Evolutionary conservation across 2,113 vertebrate species (phyloP).

Genomic region (Serilophus lunatus): DNA sequence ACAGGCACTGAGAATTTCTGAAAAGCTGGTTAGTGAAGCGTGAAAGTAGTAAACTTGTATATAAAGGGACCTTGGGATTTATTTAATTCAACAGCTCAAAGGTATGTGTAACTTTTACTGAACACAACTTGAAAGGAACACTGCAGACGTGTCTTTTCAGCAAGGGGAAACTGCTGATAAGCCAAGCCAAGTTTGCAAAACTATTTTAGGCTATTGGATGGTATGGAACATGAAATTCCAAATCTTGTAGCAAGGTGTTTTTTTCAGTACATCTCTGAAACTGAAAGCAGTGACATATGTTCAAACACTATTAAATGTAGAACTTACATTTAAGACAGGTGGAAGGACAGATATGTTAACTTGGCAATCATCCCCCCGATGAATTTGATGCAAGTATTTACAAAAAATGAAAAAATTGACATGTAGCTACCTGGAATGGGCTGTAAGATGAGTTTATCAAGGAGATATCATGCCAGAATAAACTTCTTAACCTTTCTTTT

Average conservation of each 20-base stretch:
- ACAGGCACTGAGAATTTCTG: neutral
- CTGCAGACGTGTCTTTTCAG: neutral
- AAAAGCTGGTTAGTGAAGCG: neutral
- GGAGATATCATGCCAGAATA: neutral
- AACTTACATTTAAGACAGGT: neutral
- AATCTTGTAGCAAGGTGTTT: neutral
- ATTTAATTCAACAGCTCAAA: neutral
- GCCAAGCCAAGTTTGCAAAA: neutral
- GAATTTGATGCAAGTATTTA: neutral
- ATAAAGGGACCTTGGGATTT: neutral
- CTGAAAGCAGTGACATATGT: neutral
- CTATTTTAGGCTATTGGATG: neutral
- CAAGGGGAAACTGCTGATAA: neutral
- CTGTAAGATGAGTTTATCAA: neutral
- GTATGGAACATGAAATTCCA: neutral
- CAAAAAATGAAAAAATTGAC: neutral
- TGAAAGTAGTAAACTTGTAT: neutral
- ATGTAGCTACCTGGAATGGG: neutral
- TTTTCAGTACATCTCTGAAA: neutral
- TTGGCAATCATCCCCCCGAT: rapidly evolving
- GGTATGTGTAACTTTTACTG: neutral
- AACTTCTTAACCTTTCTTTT: neutral
- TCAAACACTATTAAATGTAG: neutral
- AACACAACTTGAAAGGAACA: neutral
- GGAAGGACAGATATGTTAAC: neutral